A percentile compares a stretch with the other conserved stretches of the same genome.
Conservation (phyloP, 2,888 invertebrate genomes). For the Drosophila mulleri region DNA sequence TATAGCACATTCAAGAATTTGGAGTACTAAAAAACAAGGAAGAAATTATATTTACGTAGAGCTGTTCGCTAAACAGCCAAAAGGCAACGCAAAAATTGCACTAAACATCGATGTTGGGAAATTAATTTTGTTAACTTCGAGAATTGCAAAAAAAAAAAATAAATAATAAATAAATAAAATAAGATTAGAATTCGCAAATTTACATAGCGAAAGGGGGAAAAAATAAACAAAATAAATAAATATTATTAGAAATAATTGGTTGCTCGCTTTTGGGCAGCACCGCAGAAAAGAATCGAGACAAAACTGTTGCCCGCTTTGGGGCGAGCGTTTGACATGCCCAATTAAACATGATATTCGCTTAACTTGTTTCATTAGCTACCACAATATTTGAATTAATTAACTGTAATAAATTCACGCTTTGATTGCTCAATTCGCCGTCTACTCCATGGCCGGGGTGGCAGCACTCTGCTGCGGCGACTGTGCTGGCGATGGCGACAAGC, state of each 20-base stretch:
- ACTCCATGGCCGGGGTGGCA: constrained; percentile 60
- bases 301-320: constrained; percentile 35
- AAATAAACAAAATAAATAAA: constrained; percentile 14
- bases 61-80: constrained; percentile 26
- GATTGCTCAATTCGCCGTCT: constrained; percentile 57
- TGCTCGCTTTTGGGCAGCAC: constrained; percentile 30
- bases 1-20: constrained; percentile 79
- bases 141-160: constrained; percentile 2
- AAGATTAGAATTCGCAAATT: constrained; percentile 7
- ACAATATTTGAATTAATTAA: constrained; percentile 71
- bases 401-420: constrained; percentile 76
- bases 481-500: constrained; percentile 72
- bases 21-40: constrained; percentile 44
- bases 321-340: constrained; percentile 39
- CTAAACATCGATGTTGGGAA: constrained; percentile 44
- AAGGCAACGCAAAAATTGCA: constrained; percentile 70
- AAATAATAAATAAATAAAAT: no score
- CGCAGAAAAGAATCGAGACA: constrained; percentile 11
- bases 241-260: constrained; percentile 14
- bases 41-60: constrained; percentile 37
- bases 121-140: constrained; percentile 40
- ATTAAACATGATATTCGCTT: constrained; percentile 47
- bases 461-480: constrained; percentile 76
- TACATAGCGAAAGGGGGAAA: constrained; percentile 1
- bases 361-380: constrained; percentile 66